These are phyloP conservation scores for Pseudomyrmex dendroicus DNA, from an alignment of 1,140 invertebrate genomes.

Conservation along the genomic window DNA sequence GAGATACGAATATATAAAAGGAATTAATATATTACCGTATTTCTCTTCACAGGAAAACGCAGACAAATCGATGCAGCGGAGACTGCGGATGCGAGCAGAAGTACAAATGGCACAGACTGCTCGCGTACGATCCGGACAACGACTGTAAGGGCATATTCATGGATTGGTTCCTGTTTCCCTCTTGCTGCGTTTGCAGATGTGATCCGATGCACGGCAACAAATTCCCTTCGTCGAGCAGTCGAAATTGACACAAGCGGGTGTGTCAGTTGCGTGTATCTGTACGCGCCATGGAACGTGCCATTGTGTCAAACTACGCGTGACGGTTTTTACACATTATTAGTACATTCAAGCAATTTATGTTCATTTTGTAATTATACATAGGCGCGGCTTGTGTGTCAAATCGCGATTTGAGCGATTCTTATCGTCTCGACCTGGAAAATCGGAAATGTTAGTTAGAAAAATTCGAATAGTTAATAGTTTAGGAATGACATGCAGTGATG, in stretches of 20 bases:
- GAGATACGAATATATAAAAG: not conserved
- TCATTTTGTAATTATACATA: not conserved
- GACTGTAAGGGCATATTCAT: slow-evolving; percentile 97
- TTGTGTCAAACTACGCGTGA: slow-evolving; percentile 15
- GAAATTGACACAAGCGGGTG: slow-evolving; percentile 55
- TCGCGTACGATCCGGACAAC: slow-evolving; percentile 96
- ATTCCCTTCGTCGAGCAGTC: slow-evolving; percentile 63
- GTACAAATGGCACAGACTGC: slow-evolving; percentile 94
- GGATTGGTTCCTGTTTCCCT: slow-evolving; percentile 98
- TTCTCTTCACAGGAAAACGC: slow-evolving; percentile 89
- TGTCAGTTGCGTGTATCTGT: not conserved
- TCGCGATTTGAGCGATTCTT: not conserved
- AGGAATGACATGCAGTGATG: not conserved
- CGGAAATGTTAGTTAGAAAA: not conserved
- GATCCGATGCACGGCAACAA: slow-evolving; percentile 82
- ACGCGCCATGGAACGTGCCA: slow-evolving; percentile 4
- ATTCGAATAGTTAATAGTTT: not conserved
- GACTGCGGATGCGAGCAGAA: slow-evolving; percentile 96
- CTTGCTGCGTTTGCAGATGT: slow-evolving; percentile 96
- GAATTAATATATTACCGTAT: not conserved
- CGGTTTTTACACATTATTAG: not conserved
- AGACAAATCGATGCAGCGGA: slow-evolving; percentile 91
- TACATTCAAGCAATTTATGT: not conserved
- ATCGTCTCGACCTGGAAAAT: not conserved
- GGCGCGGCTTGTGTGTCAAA: not conserved